Evolutionary conservation across 2,113 vertebrate genomes (phyloP).

Genomic region (Reinhardtius hippoglossoides): DNA sequence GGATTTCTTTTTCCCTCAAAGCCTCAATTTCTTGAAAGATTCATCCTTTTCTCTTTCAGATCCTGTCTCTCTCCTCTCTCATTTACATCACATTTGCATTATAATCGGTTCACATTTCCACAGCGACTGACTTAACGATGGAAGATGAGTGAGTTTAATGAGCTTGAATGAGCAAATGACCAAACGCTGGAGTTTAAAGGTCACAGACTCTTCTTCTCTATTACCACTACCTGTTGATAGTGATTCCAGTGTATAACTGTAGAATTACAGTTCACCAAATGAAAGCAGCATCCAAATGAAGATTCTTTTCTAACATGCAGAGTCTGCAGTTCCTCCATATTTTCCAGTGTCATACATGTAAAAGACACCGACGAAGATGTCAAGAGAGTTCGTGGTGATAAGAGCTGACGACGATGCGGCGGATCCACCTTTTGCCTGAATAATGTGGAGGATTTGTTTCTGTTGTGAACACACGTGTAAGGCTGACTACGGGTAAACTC

Average conservation of each 20-base stretch:
- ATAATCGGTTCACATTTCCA: constrained; percentile 23
- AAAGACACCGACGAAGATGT: no score
- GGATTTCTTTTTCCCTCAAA: not conserved
- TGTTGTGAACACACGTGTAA: no score
- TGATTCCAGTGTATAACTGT: not conserved
- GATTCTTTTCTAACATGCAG: no score
- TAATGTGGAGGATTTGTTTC: no score
- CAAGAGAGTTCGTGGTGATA: no score
- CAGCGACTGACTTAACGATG: constrained; percentile 2
- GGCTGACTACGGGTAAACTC: no score
- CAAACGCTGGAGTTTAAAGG: constrained; percentile 2
- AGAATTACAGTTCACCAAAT: not conserved
- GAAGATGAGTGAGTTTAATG: constrained; percentile 16
- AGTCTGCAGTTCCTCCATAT: no score
- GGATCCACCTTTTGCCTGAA: not conserved
- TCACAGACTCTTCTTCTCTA: constrained; percentile 1
- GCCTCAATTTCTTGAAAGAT: not conserved
- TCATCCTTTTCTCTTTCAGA: not conserved
- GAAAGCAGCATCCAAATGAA: not conserved
- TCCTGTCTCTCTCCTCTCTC: no score
- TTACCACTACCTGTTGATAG: not conserved
- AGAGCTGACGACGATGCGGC: no score
- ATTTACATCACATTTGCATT: constrained; percentile 5
- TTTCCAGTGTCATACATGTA: no score
- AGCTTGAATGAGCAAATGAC: constrained; percentile 19